Evolutionary conservation across 2,888 invertebrate species (phyloP).

Genomic region (Cephus sareptanus): DNA sequence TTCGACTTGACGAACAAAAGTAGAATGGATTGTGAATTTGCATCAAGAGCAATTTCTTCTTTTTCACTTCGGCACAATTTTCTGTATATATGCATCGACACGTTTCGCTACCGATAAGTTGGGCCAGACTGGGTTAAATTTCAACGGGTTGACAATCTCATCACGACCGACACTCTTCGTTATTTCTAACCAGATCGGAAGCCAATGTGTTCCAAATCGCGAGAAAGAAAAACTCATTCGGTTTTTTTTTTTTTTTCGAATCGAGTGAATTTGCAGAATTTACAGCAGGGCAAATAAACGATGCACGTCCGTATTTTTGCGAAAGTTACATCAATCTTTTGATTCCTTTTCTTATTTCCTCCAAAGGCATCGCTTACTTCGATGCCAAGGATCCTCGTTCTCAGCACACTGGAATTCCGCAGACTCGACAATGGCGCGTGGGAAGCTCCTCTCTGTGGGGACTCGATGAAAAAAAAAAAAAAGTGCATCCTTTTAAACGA

Average conservation of each 20-base stretch:
- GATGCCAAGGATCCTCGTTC: background rate
- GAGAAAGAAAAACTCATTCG: background rate
- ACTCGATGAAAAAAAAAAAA: background rate
- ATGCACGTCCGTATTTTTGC: background rate
- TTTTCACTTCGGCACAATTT: background rate
- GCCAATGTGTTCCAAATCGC: background rate
- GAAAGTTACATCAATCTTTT: background rate
- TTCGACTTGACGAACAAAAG: background rate
- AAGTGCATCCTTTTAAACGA: background rate
- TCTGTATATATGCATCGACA: background rate
- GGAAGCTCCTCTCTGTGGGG: background rate
- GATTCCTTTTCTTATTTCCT: background rate
- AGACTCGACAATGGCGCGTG: background rate
- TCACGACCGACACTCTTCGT: background rate
- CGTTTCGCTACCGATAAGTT: background rate
- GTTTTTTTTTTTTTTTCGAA: background rate
- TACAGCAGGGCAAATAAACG: background rate
- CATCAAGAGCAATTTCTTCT: background rate
- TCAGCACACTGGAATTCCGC: background rate
- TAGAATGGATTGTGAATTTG: background rate
- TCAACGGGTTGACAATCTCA: background rate
- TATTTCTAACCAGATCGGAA: background rate
- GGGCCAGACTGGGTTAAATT: background rate
- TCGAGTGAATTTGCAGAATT: background rate
- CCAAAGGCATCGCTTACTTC: background rate